Base-by-base conservation (phyloP, 2,113 vertebrate species). In the Pluvialis apricaria region DNA sequence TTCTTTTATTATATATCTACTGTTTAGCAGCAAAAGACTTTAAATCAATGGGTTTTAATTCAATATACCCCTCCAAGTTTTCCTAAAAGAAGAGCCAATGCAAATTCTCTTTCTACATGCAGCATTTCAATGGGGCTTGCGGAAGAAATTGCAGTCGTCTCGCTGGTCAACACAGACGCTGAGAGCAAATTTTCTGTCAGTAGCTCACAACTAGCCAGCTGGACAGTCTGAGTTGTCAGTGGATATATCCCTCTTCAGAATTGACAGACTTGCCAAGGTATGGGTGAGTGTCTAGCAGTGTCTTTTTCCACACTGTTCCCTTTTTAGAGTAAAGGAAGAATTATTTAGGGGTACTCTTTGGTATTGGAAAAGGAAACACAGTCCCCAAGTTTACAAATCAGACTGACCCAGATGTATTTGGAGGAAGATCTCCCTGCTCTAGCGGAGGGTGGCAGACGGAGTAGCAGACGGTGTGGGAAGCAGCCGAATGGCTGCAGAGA, bases 391-490 rank as follows among this genome's bases (percentile, higher is more conserved):
- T 86, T 80, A 32, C n/a, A 83, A 38, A 54, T 40, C 34, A 58
- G 71, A 6, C 31, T 68, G 29, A 15, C 40, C 13, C 38, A 26
- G 55, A 6, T 44, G 9, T 8, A 11, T 34, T 6, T 84, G 51
- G 28, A 40, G 15, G 22, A 75, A 71, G 25, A 58, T 3, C 2
- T 72, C 16, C 10, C 19, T 2, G 2, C 24, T 73, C 8, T 2
- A 10, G 38, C 0, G 2, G 13, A 51, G 26, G 10, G 18, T 3
- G 1, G 40, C 62, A 90, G 44, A 16, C 3, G 1, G 45, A 75
- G 47, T 13, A 34, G 22, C 65, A 66, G 36, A 12, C 3, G 0
- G 40, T 8, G 11, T 0, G 4, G 44, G 40, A 80, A 34, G 31
- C 2, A 11, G 60, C 14, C 1, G 13, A 47, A 42, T 26, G 49